Evolutionary conservation across 2,888 invertebrate species (phyloP).

Genomic region (Plagodis dolabraria): DNA sequence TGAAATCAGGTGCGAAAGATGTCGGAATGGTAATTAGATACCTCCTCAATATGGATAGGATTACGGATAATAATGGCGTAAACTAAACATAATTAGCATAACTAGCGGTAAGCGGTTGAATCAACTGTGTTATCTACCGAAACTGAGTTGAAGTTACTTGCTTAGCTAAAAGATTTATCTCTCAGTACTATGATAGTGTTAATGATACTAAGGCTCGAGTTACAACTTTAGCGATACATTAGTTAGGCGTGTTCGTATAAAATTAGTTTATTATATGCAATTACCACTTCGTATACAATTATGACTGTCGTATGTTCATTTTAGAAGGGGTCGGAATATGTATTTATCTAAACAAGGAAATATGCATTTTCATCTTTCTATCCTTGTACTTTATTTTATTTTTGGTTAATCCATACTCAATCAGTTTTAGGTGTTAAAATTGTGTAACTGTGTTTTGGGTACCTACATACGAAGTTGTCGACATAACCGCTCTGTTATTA

Average conservation of each 20-base stretch:
- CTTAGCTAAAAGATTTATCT: constrained; percentile 2
- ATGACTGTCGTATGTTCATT: no score
- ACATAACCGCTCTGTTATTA: constrained; percentile 82
- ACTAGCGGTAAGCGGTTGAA: constrained; percentile 41
- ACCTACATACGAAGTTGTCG: constrained; percentile 70
- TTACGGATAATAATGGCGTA: constrained; percentile 34
- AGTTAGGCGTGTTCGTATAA: no score
- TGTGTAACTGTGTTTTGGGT: constrained; percentile 67
- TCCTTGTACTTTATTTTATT: no score
- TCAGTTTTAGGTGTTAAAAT: no score
- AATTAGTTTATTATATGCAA: no score
- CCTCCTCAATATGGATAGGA: constrained; percentile 41
- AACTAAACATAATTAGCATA: constrained; percentile 41
- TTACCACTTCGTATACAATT: no score
- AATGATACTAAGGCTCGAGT: no score
- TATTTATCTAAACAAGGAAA: no score
- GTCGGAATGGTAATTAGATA: constrained; percentile 40
- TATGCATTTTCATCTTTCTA: no score
- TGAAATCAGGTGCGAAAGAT: constrained; percentile 40
- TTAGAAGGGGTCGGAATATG: no score
- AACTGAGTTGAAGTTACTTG: constrained; percentile 35
- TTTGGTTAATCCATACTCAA: no score
- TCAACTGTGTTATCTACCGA: constrained; percentile 38
- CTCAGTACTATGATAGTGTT: not conserved
- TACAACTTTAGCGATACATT: no score